These are phyloP conservation scores for Dolichotis patagonum DNA, from an alignment of 2,113 vertebrate genomes.

Conservation along the genomic window DNA sequence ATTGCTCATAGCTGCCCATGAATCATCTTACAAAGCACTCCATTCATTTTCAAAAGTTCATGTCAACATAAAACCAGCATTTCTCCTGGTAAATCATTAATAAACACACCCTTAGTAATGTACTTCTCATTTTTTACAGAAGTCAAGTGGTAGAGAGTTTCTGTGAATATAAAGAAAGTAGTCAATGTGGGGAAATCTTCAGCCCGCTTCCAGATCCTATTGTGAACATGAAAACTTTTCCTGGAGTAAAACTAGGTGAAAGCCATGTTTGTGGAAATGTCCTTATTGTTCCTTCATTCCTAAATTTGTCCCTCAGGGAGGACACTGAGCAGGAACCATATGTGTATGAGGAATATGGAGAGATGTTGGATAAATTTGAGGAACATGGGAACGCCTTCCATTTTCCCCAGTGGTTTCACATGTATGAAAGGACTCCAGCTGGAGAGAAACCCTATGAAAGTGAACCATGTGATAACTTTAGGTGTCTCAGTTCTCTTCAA, in stretches of 20 bases:
- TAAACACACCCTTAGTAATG: neutral
- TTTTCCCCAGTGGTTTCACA: neutral
- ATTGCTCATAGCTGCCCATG: neutral
- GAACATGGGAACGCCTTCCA: neutral
- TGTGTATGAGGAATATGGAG: neutral
- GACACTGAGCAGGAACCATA: neutral
- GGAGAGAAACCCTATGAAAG: neutral
- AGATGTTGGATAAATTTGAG: neutral
- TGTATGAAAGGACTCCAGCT: neutral
- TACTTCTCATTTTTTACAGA: neutral
- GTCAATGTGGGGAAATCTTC: neutral
- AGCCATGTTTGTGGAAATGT: neutral
- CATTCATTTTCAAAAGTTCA: neutral
- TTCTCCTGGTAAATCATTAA: neutral
- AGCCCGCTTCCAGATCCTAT: neutral
- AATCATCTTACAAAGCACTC: neutral
- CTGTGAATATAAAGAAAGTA: slow-evolving; percentile 9
- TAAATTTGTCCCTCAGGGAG: neutral
- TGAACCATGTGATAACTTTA: neutral
- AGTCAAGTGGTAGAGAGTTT: neutral
- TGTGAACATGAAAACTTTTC: neutral
- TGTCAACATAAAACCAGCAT: neutral
- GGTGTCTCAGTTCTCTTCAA: neutral
- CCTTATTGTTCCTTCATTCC: neutral
- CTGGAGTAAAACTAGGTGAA: neutral